phyloP scores from a whole-genome alignment of 1,140 invertebrate species.

The Drosophila insularis region DNA sequence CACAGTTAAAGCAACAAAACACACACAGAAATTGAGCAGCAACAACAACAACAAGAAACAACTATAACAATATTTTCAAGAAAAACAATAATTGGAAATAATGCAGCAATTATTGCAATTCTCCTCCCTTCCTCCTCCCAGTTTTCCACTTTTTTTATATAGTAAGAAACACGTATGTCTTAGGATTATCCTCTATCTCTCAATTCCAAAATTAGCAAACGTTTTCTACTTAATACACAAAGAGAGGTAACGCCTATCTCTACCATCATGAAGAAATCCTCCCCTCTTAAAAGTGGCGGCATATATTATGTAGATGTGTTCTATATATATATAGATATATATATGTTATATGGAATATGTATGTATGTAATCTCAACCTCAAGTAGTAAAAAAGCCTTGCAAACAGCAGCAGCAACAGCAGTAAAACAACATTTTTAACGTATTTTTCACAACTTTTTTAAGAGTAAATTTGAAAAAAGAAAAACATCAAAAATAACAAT shows the following conservation, averaged over 20 bases:
- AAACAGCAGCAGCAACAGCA: constrained; percentile 34
- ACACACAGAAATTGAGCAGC: constrained; percentile 7
- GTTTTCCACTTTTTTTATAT: background rate
- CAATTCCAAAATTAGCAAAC: constrained; percentile 3
- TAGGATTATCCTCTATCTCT: background rate
- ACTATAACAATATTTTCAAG: constrained; percentile 27
- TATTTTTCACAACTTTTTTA: constrained; percentile 35
- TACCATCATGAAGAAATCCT: background rate
- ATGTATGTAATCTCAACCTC: constrained; percentile 48
- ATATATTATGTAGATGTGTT: background rate
- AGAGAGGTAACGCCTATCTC: background rate
- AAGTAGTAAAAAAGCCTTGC: constrained; percentile 32
- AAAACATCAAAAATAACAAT: constrained; percentile 44
- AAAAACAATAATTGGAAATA: constrained; percentile 27
- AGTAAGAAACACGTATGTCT: background rate
- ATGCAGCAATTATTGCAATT: background rate
- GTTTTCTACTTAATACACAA: background rate
- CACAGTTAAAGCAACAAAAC: constrained; percentile 32
- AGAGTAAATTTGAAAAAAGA: constrained; percentile 2
- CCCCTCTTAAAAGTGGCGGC: constrained; percentile 24
- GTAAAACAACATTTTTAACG: constrained; percentile 43
- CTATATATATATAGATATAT: constrained; percentile 31
- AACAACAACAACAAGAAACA: constrained; percentile 30
- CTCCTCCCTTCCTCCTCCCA: too few relatives aligned
- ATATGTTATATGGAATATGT: constrained; percentile 1